Percentiles rank a stretch among this genome's conserved stretches.
These are phyloP conservation scores for Calonectris borealis DNA, from an alignment of 2,113 vertebrate species.

Conservation along the genomic window DNA sequence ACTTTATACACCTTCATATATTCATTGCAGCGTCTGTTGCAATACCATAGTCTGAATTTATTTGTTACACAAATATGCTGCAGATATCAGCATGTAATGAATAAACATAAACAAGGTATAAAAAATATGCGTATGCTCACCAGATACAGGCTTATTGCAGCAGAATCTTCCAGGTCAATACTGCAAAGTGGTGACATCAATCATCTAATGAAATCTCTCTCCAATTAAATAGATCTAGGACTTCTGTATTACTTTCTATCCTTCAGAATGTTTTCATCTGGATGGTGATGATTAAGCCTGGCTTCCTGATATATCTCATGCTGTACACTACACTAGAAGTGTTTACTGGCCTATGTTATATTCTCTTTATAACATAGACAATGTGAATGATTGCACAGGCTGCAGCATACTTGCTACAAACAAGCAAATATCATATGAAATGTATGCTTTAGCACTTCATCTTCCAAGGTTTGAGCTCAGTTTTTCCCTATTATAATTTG, in stretches of 20 bases:
- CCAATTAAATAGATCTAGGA: neutral
- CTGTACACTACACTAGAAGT: neutral
- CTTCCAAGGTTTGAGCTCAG: neutral
- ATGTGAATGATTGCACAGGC: neutral
- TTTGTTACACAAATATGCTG: neutral
- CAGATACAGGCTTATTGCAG: neutral
- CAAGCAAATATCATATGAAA: neutral
- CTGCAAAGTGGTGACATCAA: neutral
- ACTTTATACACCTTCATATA: neutral
- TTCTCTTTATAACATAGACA: neutral
- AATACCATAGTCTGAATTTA: neutral
- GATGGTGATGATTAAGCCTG: neutral
- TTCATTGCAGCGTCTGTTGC: neutral
- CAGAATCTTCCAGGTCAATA: neutral
- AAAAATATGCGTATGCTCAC: neutral
- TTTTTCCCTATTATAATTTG: neutral
- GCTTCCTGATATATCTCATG: neutral
- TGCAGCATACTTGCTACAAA: neutral
- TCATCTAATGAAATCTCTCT: neutral
- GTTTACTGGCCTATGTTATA: neutral
- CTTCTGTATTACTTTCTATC: neutral
- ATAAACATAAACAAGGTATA: neutral
- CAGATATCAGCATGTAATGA: neutral
- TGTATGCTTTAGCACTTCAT: neutral
- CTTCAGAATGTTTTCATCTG: neutral